These are phyloP conservation scores for Trichopria drosophilae DNA, from an alignment of 2,888 invertebrate genomes.

Conservation along the genomic window DNA sequence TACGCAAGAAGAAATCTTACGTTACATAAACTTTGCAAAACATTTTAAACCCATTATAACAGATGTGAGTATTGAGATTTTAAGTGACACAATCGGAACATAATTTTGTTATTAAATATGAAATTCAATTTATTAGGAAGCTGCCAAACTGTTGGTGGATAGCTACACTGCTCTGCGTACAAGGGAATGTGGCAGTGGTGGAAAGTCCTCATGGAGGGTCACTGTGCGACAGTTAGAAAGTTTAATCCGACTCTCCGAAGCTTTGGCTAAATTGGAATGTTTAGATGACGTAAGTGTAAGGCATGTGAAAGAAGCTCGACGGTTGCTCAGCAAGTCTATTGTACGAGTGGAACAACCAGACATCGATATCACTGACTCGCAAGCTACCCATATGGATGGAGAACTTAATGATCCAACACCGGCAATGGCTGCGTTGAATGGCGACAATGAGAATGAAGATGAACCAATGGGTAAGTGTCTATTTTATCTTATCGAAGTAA, in stretches of 20 bases:
- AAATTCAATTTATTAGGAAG: slow-evolving; percentile 62
- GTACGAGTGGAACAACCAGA: slow-evolving; percentile 98
- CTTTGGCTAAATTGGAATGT: slow-evolving; percentile 94
- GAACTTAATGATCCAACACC: slow-evolving; percentile 59
- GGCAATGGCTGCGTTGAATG: slow-evolving; percentile 46
- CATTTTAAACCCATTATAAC: slow-evolving; percentile 90
- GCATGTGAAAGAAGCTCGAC: slow-evolving; percentile 90
- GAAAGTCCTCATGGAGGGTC: slow-evolving; percentile 88
- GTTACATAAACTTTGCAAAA: slow-evolving; percentile 95
- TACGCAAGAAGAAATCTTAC: slow-evolving; percentile 82
- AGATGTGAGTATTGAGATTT: slow-evolving; percentile 61
- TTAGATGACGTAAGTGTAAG: slow-evolving; percentile 81
- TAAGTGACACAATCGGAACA: not conserved
- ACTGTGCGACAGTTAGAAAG: slow-evolving; percentile 96
- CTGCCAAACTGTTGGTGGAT: slow-evolving; percentile 80
- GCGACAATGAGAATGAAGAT: slow-evolving; percentile 26
- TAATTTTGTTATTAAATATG: slow-evolving; percentile 2
- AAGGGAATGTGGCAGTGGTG: slow-evolving; percentile 72
- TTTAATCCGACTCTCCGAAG: slow-evolving; percentile 94
- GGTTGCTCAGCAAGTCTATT: slow-evolving; percentile 92
- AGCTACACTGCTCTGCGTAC: slow-evolving; percentile 86
- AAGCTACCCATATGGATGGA: slow-evolving; percentile 51
- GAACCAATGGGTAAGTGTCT: not conserved
- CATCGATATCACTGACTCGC: slow-evolving; percentile 83
- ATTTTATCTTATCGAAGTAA: too few relatives aligned